Evolutionary conservation across 23 tunicate genomes (phyloP).

Genomic region (Oikopleura dioica): DNA sequence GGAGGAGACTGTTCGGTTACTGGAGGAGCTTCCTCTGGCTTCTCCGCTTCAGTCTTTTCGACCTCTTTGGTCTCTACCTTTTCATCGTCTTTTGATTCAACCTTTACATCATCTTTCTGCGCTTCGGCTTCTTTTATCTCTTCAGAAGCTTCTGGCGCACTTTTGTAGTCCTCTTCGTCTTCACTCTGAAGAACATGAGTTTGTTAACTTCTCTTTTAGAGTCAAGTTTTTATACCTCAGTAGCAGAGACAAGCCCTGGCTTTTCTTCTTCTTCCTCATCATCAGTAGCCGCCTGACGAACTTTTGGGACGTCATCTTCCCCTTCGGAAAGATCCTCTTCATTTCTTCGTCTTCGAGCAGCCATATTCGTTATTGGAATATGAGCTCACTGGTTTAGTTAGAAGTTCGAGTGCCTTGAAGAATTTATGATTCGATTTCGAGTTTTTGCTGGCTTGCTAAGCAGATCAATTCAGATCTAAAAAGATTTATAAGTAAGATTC

Average conservation of each 20-base stretch:
- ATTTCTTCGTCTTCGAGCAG: neutral
- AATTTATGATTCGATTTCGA: no score
- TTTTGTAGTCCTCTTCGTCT: neutral
- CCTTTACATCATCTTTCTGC: neutral
- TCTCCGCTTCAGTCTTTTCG: neutral
- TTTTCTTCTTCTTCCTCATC: neutral
- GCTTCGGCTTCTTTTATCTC: neutral
- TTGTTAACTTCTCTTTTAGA: neutral
- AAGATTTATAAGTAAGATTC: no score
- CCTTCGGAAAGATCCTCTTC: neutral
- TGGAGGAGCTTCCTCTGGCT: neutral
- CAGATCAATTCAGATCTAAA: no score
- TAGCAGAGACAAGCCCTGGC: neutral
- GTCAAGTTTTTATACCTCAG: neutral
- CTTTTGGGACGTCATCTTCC: neutral
- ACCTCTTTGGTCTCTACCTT: neutral
- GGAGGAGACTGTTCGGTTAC: no score
- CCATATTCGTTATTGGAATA: neutral
- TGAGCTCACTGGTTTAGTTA: no score
- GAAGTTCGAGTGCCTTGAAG: no score
- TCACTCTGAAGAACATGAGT: neutral
- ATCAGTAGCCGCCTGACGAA: neutral
- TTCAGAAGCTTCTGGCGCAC: neutral
- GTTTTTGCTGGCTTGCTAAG: no score
- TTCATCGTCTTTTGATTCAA: neutral